Percentiles rank a stretch among this genome's conserved stretches.
Conservation (phyloP, 1,140 invertebrate species). For the Euschistus heros region DNA sequence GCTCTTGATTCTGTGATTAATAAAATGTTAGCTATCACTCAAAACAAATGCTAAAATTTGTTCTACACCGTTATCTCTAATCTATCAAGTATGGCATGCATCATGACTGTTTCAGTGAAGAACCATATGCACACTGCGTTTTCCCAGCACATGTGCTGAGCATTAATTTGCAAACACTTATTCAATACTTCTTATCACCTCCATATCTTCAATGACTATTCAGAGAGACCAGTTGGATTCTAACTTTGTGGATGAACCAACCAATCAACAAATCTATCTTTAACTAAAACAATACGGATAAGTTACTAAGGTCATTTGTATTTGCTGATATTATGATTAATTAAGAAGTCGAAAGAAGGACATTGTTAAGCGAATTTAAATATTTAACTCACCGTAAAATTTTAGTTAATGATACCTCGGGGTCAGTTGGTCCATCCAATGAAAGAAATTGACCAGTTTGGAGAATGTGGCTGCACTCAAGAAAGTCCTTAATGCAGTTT, state of each 20-base stretch:
- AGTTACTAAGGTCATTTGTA: too few species aligned
- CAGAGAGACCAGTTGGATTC: slow-evolving; percentile 25
- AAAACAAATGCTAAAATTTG: too few species aligned
- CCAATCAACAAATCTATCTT: slow-evolving; percentile 32
- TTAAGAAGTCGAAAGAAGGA: too few species aligned
- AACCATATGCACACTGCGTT: background rate
- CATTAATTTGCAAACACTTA: background rate
- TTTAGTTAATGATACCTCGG: too few species aligned
- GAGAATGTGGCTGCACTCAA: slow-evolving; percentile 24
- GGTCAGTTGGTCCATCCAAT: too few species aligned
- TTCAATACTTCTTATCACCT: background rate
- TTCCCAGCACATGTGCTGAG: background rate
- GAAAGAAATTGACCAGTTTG: slow-evolving; percentile 20
- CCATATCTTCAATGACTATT: slow-evolving; percentile 30
- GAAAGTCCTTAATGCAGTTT: slow-evolving; percentile 21
- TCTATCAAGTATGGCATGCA: background rate
- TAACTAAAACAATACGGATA: too few species aligned
- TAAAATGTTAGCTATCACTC: too few species aligned
- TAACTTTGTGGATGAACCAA: slow-evolving; percentile 30
- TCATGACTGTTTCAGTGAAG: background rate
- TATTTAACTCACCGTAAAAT: too few species aligned
- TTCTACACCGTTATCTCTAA: background rate
- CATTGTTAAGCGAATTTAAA: too few species aligned
- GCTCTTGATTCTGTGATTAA: too few species aligned
- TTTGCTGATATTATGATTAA: too few species aligned